Evolutionary conservation across 1,140 invertebrate species (phyloP), one percentile per base, ranked within the genome.

Genomic region (Drosophila virilis): DNA sequence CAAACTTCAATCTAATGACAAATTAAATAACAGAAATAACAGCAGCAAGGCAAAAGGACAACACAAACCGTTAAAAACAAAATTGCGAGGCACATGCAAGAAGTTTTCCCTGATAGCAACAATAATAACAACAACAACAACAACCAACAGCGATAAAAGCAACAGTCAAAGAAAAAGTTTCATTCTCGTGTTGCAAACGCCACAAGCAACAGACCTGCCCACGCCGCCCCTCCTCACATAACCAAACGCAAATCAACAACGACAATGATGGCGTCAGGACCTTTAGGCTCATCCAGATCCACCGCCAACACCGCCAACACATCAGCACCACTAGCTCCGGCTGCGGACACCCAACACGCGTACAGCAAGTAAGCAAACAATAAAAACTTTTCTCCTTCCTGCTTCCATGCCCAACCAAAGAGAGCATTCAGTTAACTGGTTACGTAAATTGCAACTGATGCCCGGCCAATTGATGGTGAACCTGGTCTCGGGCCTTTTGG

Each of bases 311-410:
- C 35, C 35, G 42, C 15, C 22, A 43, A 45, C 57, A 37, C 22
- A 43, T 51, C 57, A 37, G 17, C 45, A 13, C 8, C 42, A 33
- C 9, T 72, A 45, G 33, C 57, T 43, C 43, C 74, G 40, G 13
- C 51, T 54, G 51, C 40, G 64, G 64, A 80, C 22, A 46, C 71
- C 61, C 48, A 72, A 62, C 76, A 85, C 66, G 77, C 76, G 77
- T 78, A 79, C 77, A 84, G 70, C 84, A 88, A 89, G 84, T 88
- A 88, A 88, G 84, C 80, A 80, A 88, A 88, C 84, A 88, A 89
- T 78, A 83, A 89, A 80, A 88, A 89, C 68, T 78, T 89, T 78
- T 40, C 55, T 61, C 28, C 54, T 42, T 43, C 40, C 50, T 15
- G 37, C 52, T 38, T 38, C 48, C 54, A n/a, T 32, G 37, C 9